A percentile compares a stretch with the other conserved stretches of the same genome.
Evolutionary conservation across 1,140 invertebrate species (phyloP).

Genomic region (Papilio aristodemus): DNA sequence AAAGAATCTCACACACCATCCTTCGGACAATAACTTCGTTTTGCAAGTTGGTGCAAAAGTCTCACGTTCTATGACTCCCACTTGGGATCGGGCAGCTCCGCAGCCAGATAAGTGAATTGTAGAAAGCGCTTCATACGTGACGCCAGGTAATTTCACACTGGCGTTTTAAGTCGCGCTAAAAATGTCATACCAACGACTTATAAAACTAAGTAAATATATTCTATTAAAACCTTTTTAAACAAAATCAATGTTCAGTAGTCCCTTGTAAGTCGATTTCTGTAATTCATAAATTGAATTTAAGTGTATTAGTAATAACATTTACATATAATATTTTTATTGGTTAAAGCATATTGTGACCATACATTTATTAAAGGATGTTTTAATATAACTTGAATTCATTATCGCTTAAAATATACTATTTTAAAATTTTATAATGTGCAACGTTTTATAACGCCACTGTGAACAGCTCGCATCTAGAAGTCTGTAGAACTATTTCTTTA

Average conservation of each 20-base stretch:
- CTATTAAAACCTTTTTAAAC: no score
- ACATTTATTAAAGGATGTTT: background rate
- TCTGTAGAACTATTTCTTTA: constrained; percentile 42
- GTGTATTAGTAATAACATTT: no score
- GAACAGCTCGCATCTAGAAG: constrained; percentile 32
- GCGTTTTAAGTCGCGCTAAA: background rate
- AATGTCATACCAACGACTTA: background rate
- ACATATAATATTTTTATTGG: no score
- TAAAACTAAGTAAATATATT: no score
- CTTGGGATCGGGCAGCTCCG: constrained; percentile 44
- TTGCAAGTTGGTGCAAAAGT: constrained; percentile 42
- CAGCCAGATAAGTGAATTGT: constrained; percentile 60
- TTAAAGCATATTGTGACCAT: no score
- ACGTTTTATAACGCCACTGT: constrained; percentile 36
- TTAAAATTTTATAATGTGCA: background rate
- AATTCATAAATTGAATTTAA: no score
- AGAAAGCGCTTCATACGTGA: constrained; percentile 56
- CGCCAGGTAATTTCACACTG: constrained; percentile 40
- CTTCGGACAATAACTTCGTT: constrained; percentile 44
- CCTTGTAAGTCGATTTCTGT: no score
- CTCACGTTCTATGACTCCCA: constrained; percentile 52
- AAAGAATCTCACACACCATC: constrained; percentile 29
- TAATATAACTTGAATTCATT: background rate
- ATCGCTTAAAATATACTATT: no score
- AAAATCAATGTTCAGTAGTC: no score